phyloP scores from a whole-genome alignment of 2,797 vertebrate species.

The Acanthiza pusilla region DNA sequence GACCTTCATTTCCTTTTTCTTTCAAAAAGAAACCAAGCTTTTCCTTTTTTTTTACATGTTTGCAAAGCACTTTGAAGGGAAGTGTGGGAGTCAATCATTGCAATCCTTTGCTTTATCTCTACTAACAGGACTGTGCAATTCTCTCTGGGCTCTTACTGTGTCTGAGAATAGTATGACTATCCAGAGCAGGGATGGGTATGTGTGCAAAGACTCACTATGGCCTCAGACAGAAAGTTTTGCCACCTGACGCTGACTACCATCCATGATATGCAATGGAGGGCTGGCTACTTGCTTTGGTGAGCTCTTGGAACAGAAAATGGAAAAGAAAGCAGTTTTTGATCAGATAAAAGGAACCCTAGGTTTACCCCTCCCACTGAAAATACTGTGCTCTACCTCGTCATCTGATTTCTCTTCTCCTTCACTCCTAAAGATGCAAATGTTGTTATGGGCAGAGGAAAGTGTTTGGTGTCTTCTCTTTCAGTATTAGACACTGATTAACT shows the following conservation, averaged over 20 bases:
- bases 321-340: not conserved
- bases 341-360: not conserved
- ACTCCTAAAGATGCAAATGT: not conserved
- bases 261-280: not conserved
- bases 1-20: constrained; percentile 11
- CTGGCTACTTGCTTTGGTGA: not conserved
- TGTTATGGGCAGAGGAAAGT: not conserved
- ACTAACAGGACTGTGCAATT: not conserved
- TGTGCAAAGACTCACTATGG: not conserved
- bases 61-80: constrained; percentile 9
- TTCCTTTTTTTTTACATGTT: not conserved
- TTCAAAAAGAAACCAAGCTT: not conserved
- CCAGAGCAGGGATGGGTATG: not conserved
- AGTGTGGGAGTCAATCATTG: not conserved
- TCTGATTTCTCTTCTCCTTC: not conserved
- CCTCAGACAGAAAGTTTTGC: not conserved
- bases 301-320: not conserved
- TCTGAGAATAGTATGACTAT: not conserved
- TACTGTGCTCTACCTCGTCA: accelerated
- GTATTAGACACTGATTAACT: not conserved
- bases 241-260: not conserved
- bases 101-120: not conserved
- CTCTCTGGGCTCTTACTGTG: not conserved
- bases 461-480: not conserved
- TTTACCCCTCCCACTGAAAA: not conserved